A percentile compares a stretch with the other conserved stretches of the same genome.
Conservation (phyloP, 2,888 invertebrate genomes). For the Lasioglossum marginatum region DNA sequence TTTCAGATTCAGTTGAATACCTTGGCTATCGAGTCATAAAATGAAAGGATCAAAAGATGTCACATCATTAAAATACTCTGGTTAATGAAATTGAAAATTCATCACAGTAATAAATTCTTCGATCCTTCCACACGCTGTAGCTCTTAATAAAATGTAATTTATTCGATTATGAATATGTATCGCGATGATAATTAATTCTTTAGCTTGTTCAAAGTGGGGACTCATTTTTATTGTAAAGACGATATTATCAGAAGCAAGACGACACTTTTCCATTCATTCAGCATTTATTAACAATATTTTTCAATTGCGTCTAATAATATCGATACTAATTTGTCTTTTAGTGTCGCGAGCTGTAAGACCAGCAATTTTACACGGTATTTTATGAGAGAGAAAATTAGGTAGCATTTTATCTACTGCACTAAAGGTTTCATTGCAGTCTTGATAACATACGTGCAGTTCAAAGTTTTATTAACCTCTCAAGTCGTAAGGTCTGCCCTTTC, state of each 20-base stretch:
- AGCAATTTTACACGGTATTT: not conserved
- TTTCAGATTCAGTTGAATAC: not conserved
- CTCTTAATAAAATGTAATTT: not conserved
- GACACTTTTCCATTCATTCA: not conserved
- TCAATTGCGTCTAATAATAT: not conserved
- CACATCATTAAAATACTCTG: not conserved
- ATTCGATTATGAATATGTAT: not conserved
- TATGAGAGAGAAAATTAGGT: not conserved
- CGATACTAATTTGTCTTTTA: not conserved
- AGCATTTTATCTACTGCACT: not conserved
- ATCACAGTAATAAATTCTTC: not conserved
- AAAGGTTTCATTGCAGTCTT: conserved; percentile 4
- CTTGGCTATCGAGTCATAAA: not conserved
- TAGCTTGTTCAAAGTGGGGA: not conserved
- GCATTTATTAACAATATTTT: not conserved
- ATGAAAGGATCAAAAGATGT: not conserved
- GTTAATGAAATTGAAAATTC: not conserved
- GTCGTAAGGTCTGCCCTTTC: not conserved
- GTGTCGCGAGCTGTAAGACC: not conserved
- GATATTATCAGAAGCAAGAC: not conserved
- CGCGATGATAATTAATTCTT: not conserved
- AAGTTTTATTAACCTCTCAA: conserved; percentile 3
- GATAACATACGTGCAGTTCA: not conserved
- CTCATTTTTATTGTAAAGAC: not conserved
- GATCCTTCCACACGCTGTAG: not conserved